Conservation (phyloP, 2,888 invertebrate genomes). For the Osedax frankpressi region DNA sequence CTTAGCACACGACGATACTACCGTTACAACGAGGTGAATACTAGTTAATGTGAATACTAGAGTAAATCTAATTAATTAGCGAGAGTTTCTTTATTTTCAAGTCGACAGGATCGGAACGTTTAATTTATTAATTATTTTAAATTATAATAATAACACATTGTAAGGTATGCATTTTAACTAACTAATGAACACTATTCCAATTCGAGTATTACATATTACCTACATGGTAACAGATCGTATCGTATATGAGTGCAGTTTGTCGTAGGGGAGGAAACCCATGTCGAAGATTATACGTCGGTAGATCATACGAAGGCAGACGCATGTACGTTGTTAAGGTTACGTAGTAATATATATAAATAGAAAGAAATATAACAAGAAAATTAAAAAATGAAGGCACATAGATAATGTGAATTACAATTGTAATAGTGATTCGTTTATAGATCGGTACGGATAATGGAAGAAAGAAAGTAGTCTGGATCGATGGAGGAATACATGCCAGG, state of each 20-base stretch:
- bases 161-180: too few species aligned
- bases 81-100: too few species aligned
- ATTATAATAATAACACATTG: too few species aligned
- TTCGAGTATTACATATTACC: too few species aligned
- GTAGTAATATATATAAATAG: neutral
- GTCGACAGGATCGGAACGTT: too few species aligned
- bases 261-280: neutral
- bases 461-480: slow-evolving; percentile 66
- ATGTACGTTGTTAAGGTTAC: neutral
- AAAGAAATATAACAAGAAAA: neutral
- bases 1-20: neutral
- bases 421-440: neutral
- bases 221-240: neutral
- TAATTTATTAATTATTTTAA: too few species aligned
- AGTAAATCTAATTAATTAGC: too few species aligned
- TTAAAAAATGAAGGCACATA: neutral
- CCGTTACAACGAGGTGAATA: neutral
- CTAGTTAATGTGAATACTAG: too few species aligned
- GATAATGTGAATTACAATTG: neutral
- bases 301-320: neutral
- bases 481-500: slow-evolving; percentile 59
- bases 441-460: neutral
- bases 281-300: neutral
- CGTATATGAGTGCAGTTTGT: neutral
- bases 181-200: neutral